Evolutionary conservation across 2,888 invertebrate genomes (phyloP), one percentile per base, ranked within the genome.

Genomic region (Lasioglossum calceatum): DNA sequence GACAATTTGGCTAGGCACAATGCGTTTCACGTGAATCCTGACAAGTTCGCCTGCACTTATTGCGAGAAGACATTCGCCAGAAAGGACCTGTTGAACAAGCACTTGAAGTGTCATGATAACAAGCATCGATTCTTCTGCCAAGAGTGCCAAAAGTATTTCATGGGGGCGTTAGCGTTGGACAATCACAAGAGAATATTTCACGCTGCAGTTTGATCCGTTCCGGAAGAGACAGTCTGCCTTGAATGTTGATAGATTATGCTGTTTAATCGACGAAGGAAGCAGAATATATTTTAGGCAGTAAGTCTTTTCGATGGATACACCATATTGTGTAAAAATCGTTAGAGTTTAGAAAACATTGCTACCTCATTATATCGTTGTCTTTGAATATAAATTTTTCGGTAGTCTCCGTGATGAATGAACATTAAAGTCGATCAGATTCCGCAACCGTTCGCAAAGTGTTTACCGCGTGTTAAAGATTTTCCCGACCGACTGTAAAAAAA

Each of bases 1-100:
- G 94, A 95, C 86, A 95, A 95, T 86, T 78, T 95, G 44, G 93
- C 94, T 47, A 93, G 95, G 39, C 95, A 95, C 88, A 94, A 93
- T 77, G 92, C 91, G 5, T 93, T 94, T 75, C 95, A 95, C 86
- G 94, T 94, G 71, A 95, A 95, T 86, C 95, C 95, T 1, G 91
- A 93, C 82, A 95, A 95, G 86, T 95, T 93, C 81, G 90, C 93
- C 0, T 95, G 95, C 82, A 90, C 90, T 50, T 92, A 87, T 36
- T 95, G 95, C 91, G 93, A 94, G 71, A 92, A 93, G 36, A 94
- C 94, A 2, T 95, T 95, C 54, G 92, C 94, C 8, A 91, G 95
- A 7, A 95, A 94, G 78, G 95, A 95, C 81, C 85, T 94, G 61
- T 85, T 95, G 77, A 94, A 94, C 78, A 95, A 95, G 88, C 95